Evolutionary conservation across 1,140 invertebrate genomes (phyloP), one percentile per base, ranked within the genome.

Genomic region (Melanaphis sacchari): DNA sequence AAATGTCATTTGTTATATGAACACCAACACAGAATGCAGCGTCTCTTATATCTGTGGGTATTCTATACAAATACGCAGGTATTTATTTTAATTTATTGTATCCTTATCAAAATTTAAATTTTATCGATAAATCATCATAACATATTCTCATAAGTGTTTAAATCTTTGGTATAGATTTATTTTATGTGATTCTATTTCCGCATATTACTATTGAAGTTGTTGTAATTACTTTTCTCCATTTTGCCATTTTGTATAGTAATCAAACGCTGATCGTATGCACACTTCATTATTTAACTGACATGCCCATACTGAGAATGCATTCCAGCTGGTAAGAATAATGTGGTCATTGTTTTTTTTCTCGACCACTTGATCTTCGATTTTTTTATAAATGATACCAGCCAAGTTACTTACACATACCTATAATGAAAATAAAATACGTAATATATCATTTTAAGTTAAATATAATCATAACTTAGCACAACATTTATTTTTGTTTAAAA

Each of bases 21-120:
- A 94, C 24, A 8, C 91, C 94, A n/a, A 91, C 93, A 43, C 94
- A 94, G 18, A 93, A 91, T 21, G 93, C 93, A 8, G 94, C 93
- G 18, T 92, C 90, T 81, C 93, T 94, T 36, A 94, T 93, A 43
- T 94, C 90, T 11, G 59, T 11, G 21, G 84, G 66, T 49, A 94
- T 92, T n/a, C 94, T 94, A 90, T 46, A 43, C 49, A 92, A 90
- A 41, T 76, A 76, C 1, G 15, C n/a, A 76, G 15, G 4, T 76
- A 76, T 15, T 21, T 76, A 66, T 66, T 66, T 66, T n/a, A 6
- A 21, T 76, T n/a, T n/a, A n/a, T 38, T 18, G 6, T 8, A 49
- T 36, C 2, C 31, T 22, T 21, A 82, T 9, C 22, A 11, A 41
- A 31, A 40, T 9, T 49, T 89, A 24, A 36, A 11, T 38, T 89